Evolutionary conservation across 2,797 vertebrate species (phyloP).

Genomic region (Hemitrygon akajei): DNA sequence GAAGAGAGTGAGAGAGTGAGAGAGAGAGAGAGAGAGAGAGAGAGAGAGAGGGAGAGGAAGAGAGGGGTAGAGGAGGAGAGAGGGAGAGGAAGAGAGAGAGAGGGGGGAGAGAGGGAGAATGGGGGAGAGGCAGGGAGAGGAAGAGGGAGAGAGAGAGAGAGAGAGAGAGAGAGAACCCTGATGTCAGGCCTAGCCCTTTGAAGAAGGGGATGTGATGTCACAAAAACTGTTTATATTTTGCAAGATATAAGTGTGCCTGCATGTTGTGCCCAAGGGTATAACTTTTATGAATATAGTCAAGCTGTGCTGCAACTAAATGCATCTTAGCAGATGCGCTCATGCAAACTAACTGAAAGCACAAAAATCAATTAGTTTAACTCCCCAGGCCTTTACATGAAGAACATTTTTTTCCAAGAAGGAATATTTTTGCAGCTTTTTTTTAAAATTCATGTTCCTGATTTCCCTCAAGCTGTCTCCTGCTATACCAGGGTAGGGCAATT

Average conservation of each 20-base stretch:
- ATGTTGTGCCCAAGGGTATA: not conserved
- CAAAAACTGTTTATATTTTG: not conserved
- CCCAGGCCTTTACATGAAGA: not conserved
- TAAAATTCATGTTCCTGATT: not conserved
- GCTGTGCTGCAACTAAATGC: conserved; percentile 29
- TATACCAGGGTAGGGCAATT: not conserved
- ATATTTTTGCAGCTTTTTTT: not conserved
- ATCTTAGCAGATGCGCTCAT: not conserved
- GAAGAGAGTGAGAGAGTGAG: no score
- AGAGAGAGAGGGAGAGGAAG: no score
- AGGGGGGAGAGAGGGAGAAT: no score
- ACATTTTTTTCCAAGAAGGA: not conserved
- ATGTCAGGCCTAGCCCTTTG: not conserved
- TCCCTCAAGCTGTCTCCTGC: not conserved
- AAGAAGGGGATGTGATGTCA: not conserved
- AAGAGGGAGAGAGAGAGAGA: not conserved
- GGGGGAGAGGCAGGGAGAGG: not conserved
- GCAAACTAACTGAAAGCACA: not conserved
- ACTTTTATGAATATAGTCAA: conserved; percentile 18
- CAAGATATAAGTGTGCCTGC: conserved; percentile 11
- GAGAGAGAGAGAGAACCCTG: not conserved
- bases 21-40: no score
- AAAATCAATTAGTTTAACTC: conserved; percentile 5
- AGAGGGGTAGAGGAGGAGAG: no score
- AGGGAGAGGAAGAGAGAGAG: no score